Conservation (phyloP, 2,888 invertebrate species). For the Hydraecia micacea region DNA sequence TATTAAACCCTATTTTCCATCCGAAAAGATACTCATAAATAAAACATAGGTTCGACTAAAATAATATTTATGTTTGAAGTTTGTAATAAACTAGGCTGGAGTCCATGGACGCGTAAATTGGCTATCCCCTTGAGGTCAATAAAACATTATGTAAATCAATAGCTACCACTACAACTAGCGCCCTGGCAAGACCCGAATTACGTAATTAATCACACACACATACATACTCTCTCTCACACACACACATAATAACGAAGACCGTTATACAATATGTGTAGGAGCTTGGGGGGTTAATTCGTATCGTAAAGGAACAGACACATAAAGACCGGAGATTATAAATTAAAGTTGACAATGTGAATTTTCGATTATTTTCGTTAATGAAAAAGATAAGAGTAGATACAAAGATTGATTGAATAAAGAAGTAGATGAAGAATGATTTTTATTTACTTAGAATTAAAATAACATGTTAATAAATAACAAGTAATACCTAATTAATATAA, state of each 20-base stretch:
- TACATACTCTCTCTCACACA: slow-evolving; percentile 43
- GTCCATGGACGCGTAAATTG: slow-evolving; percentile 62
- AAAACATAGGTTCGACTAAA: slow-evolving; percentile 26
- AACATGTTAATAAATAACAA: no score
- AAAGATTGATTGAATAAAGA: background rate
- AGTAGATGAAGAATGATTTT: background rate
- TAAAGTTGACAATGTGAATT: background rate
- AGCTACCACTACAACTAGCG: slow-evolving; percentile 70
- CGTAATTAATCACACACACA: slow-evolving; percentile 78
- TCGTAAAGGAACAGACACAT: slow-evolving; percentile 15
- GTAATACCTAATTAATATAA: no score
- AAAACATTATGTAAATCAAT: slow-evolving; percentile 74
- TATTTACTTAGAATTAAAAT: no score
- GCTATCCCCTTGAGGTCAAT: slow-evolving; percentile 63
- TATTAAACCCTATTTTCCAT: slow-evolving; percentile 25
- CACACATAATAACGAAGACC: background rate
- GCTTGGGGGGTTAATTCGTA: slow-evolving; percentile 3
- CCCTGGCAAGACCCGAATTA: slow-evolving; percentile 72
- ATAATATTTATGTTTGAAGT: slow-evolving; percentile 55
- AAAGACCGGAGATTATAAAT: background rate
- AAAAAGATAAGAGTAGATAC: background rate
- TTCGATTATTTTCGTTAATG: background rate
- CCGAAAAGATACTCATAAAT: slow-evolving; percentile 1
- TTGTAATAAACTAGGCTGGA: slow-evolving; percentile 49
- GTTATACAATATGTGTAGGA: slow-evolving; percentile 3